Base-by-base conservation (phyloP, 2,113 vertebrate genomes). In the Clarias magur region DNA sequence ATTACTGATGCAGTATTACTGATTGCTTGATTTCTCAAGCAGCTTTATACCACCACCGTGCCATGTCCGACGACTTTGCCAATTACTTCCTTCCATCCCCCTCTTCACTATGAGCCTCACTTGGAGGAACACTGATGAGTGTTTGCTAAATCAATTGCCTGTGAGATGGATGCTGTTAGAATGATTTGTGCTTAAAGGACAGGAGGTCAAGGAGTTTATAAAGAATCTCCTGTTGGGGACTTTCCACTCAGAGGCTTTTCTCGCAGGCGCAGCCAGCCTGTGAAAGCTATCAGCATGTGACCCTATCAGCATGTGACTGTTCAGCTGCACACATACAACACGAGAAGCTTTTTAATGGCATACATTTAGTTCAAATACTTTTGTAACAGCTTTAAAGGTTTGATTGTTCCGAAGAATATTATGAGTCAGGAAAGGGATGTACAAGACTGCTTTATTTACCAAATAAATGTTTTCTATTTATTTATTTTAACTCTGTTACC, bases 201-300 rank as follows among this genome's bases (percentile, higher is more conserved):
- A 13, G 21, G 54, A 82, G 84, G 85, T 87, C 79, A 53, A 72
- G 67, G 53, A 79, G 42, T 63, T 80, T 42, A 82, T 84, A 72
- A 67, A 73, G 54, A 82, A 83, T 84, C 57, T 80, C 85, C 80
- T 83, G 84, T 80, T 78, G 30, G 90, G 88, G 90, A 89, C 86
- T 90, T 90, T 90, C 90, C 90, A 88, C 70, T 72, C 23, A 75
- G 78, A 90, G 80, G 81, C 23, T n/a, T 89, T 87, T 82, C 67
- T 84, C 38, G 67, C 48, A 57, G 42, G 79, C 78, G 15, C 67
- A 81, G 76, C 48, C 54, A 72, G 78, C 27, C 84, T 88, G 83
- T 81, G 54, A 85, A 84, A 88, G 30, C 73, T 72, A 86, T 87
- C 82, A 75, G 79, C 60, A 84, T 87, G 56, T 89, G 53, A 88